Base-by-base conservation (phyloP, 2,888 invertebrate genomes). In the Nipponacmea schrenckii region DNA sequence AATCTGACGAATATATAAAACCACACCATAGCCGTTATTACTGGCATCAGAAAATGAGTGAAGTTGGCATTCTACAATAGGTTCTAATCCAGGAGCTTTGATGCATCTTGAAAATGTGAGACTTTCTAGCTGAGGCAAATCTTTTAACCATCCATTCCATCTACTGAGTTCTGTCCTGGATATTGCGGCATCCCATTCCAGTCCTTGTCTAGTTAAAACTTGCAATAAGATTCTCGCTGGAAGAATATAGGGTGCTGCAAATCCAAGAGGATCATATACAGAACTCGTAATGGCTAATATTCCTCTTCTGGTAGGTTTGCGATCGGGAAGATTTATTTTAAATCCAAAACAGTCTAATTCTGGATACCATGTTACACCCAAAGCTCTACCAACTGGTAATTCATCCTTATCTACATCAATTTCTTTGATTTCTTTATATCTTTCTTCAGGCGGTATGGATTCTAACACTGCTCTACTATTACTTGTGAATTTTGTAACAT, bases 321-420 rank as follows among this genome's bases (percentile, higher is more conserved):
- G 44, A 1, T 45, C 27, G 3, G 46, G n/a, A 12, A 50, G 3
- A 0, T 62, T 46, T 0, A 68, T 26, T 15, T 15, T 56, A 39
- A 72, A 68, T 27, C 65, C 68, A 20, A 72, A 27, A 56, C 14
- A 7, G 31, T 64, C 72, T 7, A 17, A n/a, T 26, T 56, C 64
- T 26, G 68, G 26, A n/a, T 31, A 27, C 74, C 74, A 74, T 5
- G 1, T 31, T 7, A 74, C 66, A 20, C 71, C 74, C 15, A 74
- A 50, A 17, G 67, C 67, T n/a, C 66, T 7, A 20, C 69, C 68
- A 44, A 50, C 62, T 7, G 73, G 74, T 14, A 71, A 44, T 7
- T 15, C 15, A 27, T 71, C 67, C 15, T 62, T 63, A 0, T 69
- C 66, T 14, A 68, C 31, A n/a, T 73, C 66, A 0, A 73, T n/a